Evolutionary conservation across 2,888 invertebrate species (phyloP), one percentile per base, ranked within the genome.

Genomic region (Ochlodes sylvanus): DNA sequence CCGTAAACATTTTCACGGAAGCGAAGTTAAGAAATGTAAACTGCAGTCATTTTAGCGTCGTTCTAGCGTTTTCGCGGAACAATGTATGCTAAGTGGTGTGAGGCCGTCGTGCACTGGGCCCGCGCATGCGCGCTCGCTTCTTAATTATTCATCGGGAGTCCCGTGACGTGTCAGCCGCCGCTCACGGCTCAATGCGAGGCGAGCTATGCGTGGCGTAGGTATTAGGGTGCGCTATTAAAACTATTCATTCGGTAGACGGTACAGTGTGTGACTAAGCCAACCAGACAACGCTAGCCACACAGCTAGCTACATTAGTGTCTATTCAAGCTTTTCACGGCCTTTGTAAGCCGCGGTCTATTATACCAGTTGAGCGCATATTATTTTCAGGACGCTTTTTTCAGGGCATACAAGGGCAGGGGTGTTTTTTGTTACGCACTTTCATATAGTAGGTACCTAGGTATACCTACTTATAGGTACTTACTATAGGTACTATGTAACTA

Each of bases 141-240:
- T 90, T 84, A 87, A 91, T 92, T 92, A 92, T 92, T 92, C 87
- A 92, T 86, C 78, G 87, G 83, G 81, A 79, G 82, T 86, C 86
- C 86, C 85, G 79, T 82, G 81, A 78, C 79, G 79, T 82, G 80
- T 77, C 82, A 76, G 74, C 73, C 79, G 79, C 75, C 81, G 80
- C 78, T 87, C 86, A 83, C 75, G 81, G 80, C 78, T 87, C 86
- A 83, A 85, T 85, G 75, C 72, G 74, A 75, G 73, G 66, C 61
- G 68, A 69, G 69, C 69, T 68, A 56, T 69, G 64, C 70, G 71
- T 64, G 61, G 21, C 56, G 65, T 73, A 69, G 58, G 63, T 68
- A 57, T 69, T 54, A 63, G 57, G 65, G 50, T 63, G 64, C 71
- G 63, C 60, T 61, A 64, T 65, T 67, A 67, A 54, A 54, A 60